phyloP scores from a whole-genome alignment of 1,140 invertebrate species.

The Drosophila bocqueti region DNA sequence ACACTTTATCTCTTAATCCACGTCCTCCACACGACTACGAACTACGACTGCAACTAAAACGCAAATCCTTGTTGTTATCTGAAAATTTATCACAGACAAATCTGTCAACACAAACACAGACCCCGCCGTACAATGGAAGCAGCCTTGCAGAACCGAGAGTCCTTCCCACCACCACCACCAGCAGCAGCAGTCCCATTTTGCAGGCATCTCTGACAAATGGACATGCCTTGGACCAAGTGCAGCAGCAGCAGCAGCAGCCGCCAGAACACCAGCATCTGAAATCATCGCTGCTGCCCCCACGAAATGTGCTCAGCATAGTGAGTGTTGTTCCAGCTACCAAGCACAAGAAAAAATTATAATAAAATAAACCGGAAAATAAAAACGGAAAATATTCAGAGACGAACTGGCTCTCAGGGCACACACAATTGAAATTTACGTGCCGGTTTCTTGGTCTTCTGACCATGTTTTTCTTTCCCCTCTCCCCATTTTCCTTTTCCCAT shows the following conservation, averaged over 20 bases:
- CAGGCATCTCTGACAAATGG: conserved; percentile 78
- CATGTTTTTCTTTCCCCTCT: conserved; percentile 48
- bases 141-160: conserved; percentile 44
- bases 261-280: conserved; percentile 66
- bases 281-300: conserved; percentile 63
- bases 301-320: conserved; percentile 82
- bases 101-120: conserved; percentile 82
- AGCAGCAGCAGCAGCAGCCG: conserved; percentile 55
- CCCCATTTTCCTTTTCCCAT: conserved; percentile 18
- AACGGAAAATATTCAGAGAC: conserved; percentile 25
- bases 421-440: conserved; percentile 80
- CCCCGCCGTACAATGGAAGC: conserved; percentile 73
- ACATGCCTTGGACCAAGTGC: conserved; percentile 75
- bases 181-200: conserved; percentile 33
- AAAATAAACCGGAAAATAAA: conserved; percentile 66
- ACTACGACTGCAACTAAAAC: conserved; percentile 71
- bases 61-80: conserved; percentile 82
- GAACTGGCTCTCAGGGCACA: conserved; percentile 45
- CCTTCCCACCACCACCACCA: not conserved
- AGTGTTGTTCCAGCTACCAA: conserved; percentile 51
- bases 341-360: conserved; percentile 70
- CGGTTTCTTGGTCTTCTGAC: conserved; percentile 53
- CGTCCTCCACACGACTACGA: conserved; percentile 27
- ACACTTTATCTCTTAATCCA: conserved; percentile 50
- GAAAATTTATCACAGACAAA: conserved; percentile 85